These are phyloP conservation scores for Lomographa bimaculata DNA, from an alignment of 2,888 invertebrate genomes.

Conservation along the genomic window DNA sequence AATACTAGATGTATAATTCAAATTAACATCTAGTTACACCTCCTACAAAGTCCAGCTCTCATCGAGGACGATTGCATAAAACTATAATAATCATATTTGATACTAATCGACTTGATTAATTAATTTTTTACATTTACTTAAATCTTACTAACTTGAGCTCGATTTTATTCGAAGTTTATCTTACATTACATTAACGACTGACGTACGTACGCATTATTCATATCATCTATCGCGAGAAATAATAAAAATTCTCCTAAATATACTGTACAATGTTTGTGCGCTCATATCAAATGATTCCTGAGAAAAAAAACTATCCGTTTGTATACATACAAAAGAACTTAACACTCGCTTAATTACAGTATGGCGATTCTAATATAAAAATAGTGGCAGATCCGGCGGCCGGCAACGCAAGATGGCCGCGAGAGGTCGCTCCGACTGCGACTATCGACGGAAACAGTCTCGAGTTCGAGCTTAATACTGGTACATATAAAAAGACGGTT, in stretches of 20 bases:
- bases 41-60: slow-evolving; percentile 72
- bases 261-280: slow-evolving; percentile 80
- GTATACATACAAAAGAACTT: slow-evolving; percentile 60
- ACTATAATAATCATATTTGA: slow-evolving; percentile 57
- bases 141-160: slow-evolving; percentile 78
- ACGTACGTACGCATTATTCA: slow-evolving; percentile 46
- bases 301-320: slow-evolving; percentile 58
- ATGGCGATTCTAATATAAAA: slow-evolving; percentile 75
- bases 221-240: slow-evolving; percentile 54
- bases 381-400: slow-evolving; percentile 68
- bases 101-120: slow-evolving; percentile 70
- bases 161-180: slow-evolving; percentile 77
- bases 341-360: slow-evolving; percentile 59
- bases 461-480: slow-evolving; percentile 56
- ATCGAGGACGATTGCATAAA: slow-evolving; percentile 73
- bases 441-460: slow-evolving; percentile 75
- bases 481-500: slow-evolving; percentile 77
- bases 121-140: slow-evolving; percentile 67
- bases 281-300: slow-evolving; percentile 73
- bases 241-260: slow-evolving; percentile 57
- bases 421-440: slow-evolving; percentile 53
- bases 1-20: slow-evolving; percentile 75
- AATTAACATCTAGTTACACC: slow-evolving; percentile 60
- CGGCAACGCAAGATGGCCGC: slow-evolving; percentile 62
- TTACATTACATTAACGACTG: slow-evolving; percentile 56